These are phyloP conservation scores for Latrodectus geometricus DNA, from an alignment of 1,140 invertebrate species.

Conservation along the genomic window DNA sequence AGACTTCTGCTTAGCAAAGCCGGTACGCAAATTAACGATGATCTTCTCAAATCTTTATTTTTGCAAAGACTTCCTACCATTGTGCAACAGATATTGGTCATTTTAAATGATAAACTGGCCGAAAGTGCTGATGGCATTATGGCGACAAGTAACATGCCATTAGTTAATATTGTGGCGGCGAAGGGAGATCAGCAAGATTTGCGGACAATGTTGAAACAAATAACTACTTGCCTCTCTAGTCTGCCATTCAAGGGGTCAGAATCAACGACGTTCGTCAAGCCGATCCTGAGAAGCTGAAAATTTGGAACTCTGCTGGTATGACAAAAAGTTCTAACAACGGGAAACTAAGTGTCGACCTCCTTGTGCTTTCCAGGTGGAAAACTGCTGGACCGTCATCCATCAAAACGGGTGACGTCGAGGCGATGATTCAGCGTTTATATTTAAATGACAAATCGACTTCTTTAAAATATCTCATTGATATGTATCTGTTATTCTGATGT, in stretches of 20 bases:
- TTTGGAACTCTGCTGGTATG: not conserved
- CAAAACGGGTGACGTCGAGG: too few relatives aligned
- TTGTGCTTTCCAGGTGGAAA: too few relatives aligned
- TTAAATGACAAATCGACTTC: too few relatives aligned
- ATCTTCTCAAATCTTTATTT: conserved; percentile 2
- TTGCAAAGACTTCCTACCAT: not conserved
- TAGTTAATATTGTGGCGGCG: not conserved
- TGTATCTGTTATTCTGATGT: too few relatives aligned
- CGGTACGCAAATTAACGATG: not conserved
- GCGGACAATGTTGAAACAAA: not conserved
- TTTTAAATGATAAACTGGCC: conserved; percentile 2
- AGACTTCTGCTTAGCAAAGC: not conserved
- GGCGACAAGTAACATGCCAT: not conserved
- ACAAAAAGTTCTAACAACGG: too few relatives aligned
- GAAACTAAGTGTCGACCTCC: too few relatives aligned
- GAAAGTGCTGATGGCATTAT: conserved; percentile 26
- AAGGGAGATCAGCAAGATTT: not conserved
- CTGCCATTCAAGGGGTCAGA: not conserved
- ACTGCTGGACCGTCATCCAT: too few relatives aligned
- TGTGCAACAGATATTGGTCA: conserved; percentile 9
- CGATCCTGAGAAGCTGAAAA: not conserved
- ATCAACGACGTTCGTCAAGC: not conserved
- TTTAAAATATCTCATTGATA: too few relatives aligned
- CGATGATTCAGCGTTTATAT: too few relatives aligned
- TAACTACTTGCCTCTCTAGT: not conserved